Evolutionary conservation across 2,888 invertebrate species (phyloP), one percentile per base, ranked within the genome.

Genomic region (Netelia melanura): DNA sequence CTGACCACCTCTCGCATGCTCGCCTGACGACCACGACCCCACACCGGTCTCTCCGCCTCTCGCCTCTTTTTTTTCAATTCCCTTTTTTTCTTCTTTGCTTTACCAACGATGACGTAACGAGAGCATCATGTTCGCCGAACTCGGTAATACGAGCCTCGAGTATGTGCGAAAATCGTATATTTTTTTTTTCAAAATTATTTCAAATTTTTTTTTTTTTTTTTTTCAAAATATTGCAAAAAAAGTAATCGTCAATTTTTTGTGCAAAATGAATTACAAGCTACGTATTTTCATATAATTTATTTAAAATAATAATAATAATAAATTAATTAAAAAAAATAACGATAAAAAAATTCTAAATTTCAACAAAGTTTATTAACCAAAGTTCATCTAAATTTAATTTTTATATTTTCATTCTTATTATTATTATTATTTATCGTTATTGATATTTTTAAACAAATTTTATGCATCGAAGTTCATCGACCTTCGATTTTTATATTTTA

Each of bases 101-200:
- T 70, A 78, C 48, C 75, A 62, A 62, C 54, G 75, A 81, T 81
- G 81, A 84, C 81, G 81, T 58, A 84, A 84, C 61, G 44, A 76
- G 54, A 67, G 25, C 25, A 64, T 44, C 62, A 68, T 54, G 80
- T 81, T 72, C 61, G 80, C 76, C 70, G 56, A 80, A 80, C 70
- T 72, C 68, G 43, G 11, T 25, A 70, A 79, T 58, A 80, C 44
- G 75, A 68, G 70, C n/a, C n/a, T 30, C 48, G 21, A 25, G 25
- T 25, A 0, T 25, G 9, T 30, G 30, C 30, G 6, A 30, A 30
- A 62, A 25, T 10, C 14, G 21, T 62, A 21, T 62, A 10, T 23
- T 23, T 23, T 10, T 25, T 25, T 62, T 62, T 11, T 17, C 11
- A 23, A 48, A 11, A 3, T 2, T 9, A 48, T 2, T 48, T 1